Base-by-base conservation (phyloP, 2,888 invertebrate genomes). In the Cotesia congregata region DNA sequence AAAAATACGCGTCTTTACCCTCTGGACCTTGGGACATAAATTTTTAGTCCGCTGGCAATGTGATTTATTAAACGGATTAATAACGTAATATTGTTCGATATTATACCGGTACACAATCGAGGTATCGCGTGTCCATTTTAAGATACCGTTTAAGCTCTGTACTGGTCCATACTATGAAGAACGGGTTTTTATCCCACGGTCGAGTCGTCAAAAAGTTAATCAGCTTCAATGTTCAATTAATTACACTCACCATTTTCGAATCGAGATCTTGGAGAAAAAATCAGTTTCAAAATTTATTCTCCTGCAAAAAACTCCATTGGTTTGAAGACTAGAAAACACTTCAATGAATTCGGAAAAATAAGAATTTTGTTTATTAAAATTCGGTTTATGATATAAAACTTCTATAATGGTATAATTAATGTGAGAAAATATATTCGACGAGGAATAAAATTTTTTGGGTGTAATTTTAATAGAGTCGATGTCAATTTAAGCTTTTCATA, bases 101-200 rank as follows among this genome's bases (percentile, higher is more conserved):
- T 12, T 39, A 9, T 12, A 39, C n/a, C 15, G 62, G 62, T 38
- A 38, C 30, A 67, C 67, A 67, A 67, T 67, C 30, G 67, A 67
- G 30, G 67, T 30, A 67, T 67, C 67, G 67, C 67, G 67, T 39
- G 67, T 67, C 67, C 39, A 20, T 67, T 20, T 39, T 38, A 20
- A 20, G 30, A 67, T 20, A 39, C 67, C 6, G 67, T 67, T 20
- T 7, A n/a, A 12, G 67, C 67, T 30, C 39, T 9, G 30, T 30
- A 30, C 30, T 30, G 30, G 30, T 30, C 30, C 30, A 30, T 30
- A 30, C 30, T 30, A 30, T 3, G 67, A 6, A 9, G 67, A 67
- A 67, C 67, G 38, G 6, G 67, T 67, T 67, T 67, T 12, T 20
- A 20, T 67, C 67, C 67, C 67, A 67, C 67, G 67, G 67, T 38